These are phyloP conservation scores for Drosophila asahinai DNA, from an alignment of 1,140 invertebrate genomes.

Conservation along the genomic window DNA sequence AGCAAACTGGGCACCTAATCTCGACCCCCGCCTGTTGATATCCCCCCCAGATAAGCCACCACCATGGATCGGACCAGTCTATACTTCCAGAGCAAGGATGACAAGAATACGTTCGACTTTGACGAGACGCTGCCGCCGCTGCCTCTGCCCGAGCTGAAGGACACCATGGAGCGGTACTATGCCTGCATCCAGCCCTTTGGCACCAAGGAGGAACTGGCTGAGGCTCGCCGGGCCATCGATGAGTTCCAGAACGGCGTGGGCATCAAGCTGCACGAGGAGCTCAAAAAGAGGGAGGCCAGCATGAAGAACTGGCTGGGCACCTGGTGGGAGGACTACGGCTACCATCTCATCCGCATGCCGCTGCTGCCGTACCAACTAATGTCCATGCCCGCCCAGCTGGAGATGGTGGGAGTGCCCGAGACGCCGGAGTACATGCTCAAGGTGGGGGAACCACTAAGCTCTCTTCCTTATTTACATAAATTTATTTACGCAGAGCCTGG, in stretches of 20 bases:
- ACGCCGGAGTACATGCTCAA: constrained; percentile 71
- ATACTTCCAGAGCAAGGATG: constrained; percentile 65
- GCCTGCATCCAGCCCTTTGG: constrained; percentile 87
- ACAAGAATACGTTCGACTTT: constrained; percentile 76
- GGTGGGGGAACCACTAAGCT: constrained; percentile 1
- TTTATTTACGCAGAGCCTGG: constrained; percentile 53
- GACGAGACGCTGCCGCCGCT: constrained; percentile 87
- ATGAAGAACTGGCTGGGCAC: constrained; percentile 85
- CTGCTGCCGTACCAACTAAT: constrained; percentile 87
- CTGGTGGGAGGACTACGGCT: constrained; percentile 93
- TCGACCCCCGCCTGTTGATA: background rate
- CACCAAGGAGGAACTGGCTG: constrained; percentile 85
- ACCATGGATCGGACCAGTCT: constrained; percentile 77
- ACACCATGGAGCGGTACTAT: constrained; percentile 89
- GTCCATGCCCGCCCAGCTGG: constrained; percentile 68
- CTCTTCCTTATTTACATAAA: too few relatives aligned
- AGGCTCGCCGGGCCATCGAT: constrained; percentile 86
- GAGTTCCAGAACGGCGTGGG: constrained; percentile 87
- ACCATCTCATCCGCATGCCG: constrained; percentile 88
- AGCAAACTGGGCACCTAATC: constrained; percentile 11
- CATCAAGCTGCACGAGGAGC: constrained; percentile 88
- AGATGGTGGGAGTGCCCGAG: constrained; percentile 65
- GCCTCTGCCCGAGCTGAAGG: constrained; percentile 88
- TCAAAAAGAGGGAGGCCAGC: constrained; percentile 87
- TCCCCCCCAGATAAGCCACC: constrained; percentile 18